Percentiles rank a stretch among this genome's conserved stretches.
Evolutionary conservation across 1,140 invertebrate species (phyloP).

Genomic region (Tetranychus cinnabarinus): DNA sequence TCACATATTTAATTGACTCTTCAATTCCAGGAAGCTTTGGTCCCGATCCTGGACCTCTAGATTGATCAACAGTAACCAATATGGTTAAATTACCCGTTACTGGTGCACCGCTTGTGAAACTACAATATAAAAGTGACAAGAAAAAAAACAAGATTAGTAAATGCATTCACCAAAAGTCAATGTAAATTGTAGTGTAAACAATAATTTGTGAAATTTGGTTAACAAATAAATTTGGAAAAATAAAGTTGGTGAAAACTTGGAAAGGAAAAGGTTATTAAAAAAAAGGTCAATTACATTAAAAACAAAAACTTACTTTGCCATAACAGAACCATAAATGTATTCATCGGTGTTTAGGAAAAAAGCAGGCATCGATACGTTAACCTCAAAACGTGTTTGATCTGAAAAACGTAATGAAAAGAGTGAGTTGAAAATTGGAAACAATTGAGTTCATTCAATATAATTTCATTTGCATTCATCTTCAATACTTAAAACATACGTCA

Average conservation of each 20-base stretch:
- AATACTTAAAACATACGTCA: too few relatives aligned
- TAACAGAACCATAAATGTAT: slow-evolving; percentile 53
- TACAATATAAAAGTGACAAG: slow-evolving; percentile 11
- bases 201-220: too few relatives aligned
- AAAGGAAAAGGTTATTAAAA: background rate
- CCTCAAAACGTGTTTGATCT: slow-evolving; percentile 32
- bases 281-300: background rate
- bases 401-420: background rate
- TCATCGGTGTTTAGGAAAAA: slow-evolving; percentile 67
- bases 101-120: slow-evolving; percentile 23
- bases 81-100: slow-evolving; percentile 54
- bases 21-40: background rate
- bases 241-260: background rate
- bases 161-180: background rate
- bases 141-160: background rate
- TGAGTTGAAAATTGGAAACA: too few relatives aligned
- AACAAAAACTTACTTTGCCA: slow-evolving; percentile 56
- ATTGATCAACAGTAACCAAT: slow-evolving; percentile 19
- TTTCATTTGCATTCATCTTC: too few relatives aligned
- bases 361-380: slow-evolving; percentile 83
- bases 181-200: too few relatives aligned
- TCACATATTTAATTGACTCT: background rate
- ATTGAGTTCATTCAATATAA: too few relatives aligned
- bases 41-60: background rate
- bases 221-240: background rate